Base-by-base conservation (phyloP, 2,113 vertebrate genomes). In the Brachypodius melanocephalos region DNA sequence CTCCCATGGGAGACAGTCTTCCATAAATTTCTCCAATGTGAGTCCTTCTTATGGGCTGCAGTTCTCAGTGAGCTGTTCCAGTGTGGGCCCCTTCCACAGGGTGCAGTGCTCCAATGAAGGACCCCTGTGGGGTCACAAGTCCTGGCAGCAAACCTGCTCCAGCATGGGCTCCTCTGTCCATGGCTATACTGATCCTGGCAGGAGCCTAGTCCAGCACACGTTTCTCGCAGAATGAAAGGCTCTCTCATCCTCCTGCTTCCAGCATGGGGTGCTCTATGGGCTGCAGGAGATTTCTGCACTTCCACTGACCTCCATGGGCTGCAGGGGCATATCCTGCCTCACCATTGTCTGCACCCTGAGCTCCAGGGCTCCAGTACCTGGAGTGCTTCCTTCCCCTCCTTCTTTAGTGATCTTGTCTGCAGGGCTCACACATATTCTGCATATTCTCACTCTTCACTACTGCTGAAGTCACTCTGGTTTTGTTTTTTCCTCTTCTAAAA, bases 191-290 rank as follows among this genome's bases (percentile, higher is more conserved):
- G 34, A 54, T 38, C n/a, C 61, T 67, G 38, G 17, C 31, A 76
- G 45, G 25, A 36, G 16, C 31, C 14, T 51, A 19, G 14, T 46
- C 34, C 42, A 65, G 10, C 34, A 24, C 0, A 0, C 8, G 17
- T 7, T 67, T 67, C 26, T 4, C 21, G 36, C 4, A 12, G n/a
- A 21, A 17, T 13, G 46, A 24, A 7, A 36, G 13, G 20, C 10
- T 54, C 25, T 11, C 17, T 48, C 21, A 59, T 11, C 3, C 2
- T 7, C 12, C 7, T 45, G 24, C 29, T 85, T 43, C n/a, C 17
- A 38, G 20, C 17, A 20, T 21, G 22, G 7, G 7, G 2, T 68
- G 24, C 14, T 61, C 46, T 8, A 2, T 17, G 8, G 14, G 29
- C 17, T 85, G 29, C n/a, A 24, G 55, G 55, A 32, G 42, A 14